Evolutionary conservation across 2,888 invertebrate genomes (phyloP).

Genomic region (Rhingia campestris): DNA sequence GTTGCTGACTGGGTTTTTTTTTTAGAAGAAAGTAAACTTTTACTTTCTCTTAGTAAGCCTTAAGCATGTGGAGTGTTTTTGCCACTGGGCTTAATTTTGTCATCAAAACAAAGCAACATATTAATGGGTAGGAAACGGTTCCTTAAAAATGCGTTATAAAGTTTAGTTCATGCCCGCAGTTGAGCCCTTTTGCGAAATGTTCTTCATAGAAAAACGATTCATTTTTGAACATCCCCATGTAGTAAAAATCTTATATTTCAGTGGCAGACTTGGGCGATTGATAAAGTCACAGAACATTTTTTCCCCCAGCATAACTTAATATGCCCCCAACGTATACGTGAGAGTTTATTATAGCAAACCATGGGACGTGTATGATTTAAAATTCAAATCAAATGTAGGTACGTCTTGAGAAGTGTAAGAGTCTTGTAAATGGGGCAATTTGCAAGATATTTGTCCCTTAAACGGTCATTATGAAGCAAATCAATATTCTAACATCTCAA

Average conservation of each 20-base stretch:
- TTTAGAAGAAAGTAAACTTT: too few species aligned
- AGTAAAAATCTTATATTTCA: constrained; percentile 10
- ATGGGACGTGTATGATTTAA: constrained; percentile 24
- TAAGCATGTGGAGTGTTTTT: too few species aligned
- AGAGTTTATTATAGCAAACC: constrained; percentile 1
- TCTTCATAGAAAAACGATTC: too few species aligned
- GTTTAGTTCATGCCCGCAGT: too few species aligned
- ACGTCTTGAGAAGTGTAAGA: constrained; percentile 1
- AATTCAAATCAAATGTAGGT: constrained; percentile 30
- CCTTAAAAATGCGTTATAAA: too few species aligned
- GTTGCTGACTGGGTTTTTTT: too few species aligned
- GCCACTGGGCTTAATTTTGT: too few species aligned
- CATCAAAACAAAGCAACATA: too few species aligned
- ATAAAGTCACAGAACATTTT: constrained; percentile 26
- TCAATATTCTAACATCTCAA: not conserved
- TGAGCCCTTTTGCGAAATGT: too few species aligned
- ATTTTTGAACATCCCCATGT: not conserved
- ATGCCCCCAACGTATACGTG: constrained; percentile 46
- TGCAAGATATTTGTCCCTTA: constrained; percentile 10
- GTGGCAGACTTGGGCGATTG: constrained; percentile 31
- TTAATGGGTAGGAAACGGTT: too few species aligned
- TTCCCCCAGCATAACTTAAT: constrained; percentile 19
- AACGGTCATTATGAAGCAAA: not conserved
- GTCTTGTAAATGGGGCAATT: not conserved
- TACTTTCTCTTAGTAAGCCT: too few species aligned